Evolutionary conservation across 1,140 invertebrate species (phyloP), one percentile per base, ranked within the genome.

Genomic region (Anastrepha obliqua): DNA sequence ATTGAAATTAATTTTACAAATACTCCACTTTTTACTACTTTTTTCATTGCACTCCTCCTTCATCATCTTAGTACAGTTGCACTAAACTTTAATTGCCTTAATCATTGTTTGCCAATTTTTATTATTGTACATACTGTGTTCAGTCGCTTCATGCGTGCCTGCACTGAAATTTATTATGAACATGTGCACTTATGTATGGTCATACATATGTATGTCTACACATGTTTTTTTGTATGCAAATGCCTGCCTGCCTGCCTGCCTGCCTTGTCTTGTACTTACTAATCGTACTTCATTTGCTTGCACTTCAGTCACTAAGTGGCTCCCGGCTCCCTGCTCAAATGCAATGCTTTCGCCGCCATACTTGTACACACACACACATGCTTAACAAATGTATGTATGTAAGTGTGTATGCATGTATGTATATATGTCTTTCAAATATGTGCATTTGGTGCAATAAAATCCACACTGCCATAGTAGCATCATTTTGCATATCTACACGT

Each of bases 401-500:
- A 17, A 47, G 42, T n/a, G 4, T 74, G 4, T 47, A n/a, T 0
- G 5, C 44, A 17, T 74, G 42, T n/a, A 1, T 74, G 4, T 47
- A 0, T 44, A 13, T 74, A 9, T 74, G 13, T 47, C 4, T 44
- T n/a, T 17, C 11, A 74, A 39, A 17, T 62, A n/a, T 13, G 15
- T 44, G 7, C 17, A 62, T 39, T 74, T 44, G 44, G 15, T 44
- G 67, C 67, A 74, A 55, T 74, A 17, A 74, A 74, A 17, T 74
- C 13, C 17, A 2, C 6, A 13, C 65, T 67, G 65, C 65, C 29
- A 20, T 74, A 6, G 67, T n/a, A 47, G 67, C 67, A 44, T 74
- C 42, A 74, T 74, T 74, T 74, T 44, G 67, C 67, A 17, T 74
- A 42, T 74, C 67, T 44, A 42, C 67, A 74, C 67, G 67, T 74